Base-by-base conservation (phyloP, 2,888 invertebrate genomes). In the Cylloceria caligata region DNA sequence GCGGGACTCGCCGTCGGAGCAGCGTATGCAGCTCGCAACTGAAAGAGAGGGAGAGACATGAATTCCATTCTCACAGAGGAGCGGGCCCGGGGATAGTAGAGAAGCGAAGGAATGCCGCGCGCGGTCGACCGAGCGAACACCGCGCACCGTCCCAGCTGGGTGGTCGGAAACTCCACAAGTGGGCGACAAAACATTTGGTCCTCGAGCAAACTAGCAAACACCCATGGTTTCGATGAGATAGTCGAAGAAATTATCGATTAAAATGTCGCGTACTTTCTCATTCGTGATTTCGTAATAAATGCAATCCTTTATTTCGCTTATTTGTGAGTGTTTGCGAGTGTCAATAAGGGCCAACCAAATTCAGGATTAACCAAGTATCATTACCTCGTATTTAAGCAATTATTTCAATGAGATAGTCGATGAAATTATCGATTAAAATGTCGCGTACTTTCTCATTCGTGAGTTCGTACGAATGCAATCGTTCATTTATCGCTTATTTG, bases 91-190 rank as follows among this genome's bases (percentile, higher is more conserved):
- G 49, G 34, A 71, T 64, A 83, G 36, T 47, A 79, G 34, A 73
- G 67, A 79, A 42, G 69, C 71, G 47, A 76, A 57, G 78, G 82
- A 77, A 80, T 77, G 74, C 80, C 67, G 72, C 65, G 82, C 72
- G 47, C 57, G 75, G 67, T 78, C 82, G 65, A 42, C 72, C 78
- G 78, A 80, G 57, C 78, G 80, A 78, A 69, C 49, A 69, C 67
- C 60, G 68, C 78, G 82, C 75, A 68, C 68, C 69, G 73, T 77
- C 74, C 83, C 80, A 81, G 80, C 71, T 80, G 85, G 84, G 81
- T 85, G 84, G 84, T 81, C 80, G 81, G 80, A 84, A 86, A 88
- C 85, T 84, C 86, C 75, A 88, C 87, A 87, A 88, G 85, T 87
- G 87, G 85, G 83, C 80, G 85, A 85, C 83, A 78, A 85, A 82